Evolutionary conservation across 2,888 invertebrate species (phyloP), one percentile per base, ranked within the genome.

Genomic region (Cataglyphis altisquamis): DNA sequence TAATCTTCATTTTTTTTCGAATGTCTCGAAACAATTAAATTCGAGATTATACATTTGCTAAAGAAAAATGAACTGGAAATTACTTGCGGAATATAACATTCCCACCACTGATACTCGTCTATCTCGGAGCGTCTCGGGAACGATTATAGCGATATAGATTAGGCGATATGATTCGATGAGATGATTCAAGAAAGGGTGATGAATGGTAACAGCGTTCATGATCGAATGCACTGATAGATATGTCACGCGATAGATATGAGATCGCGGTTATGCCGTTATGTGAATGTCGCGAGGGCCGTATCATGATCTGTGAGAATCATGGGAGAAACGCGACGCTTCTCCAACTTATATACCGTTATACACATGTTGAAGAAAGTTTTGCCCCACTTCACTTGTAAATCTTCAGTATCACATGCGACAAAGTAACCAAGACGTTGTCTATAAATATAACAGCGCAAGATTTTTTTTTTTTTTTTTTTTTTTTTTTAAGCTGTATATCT

Each of bases 151-250:
- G 88, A 88, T 45, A 67, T 82, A 89, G 87, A 89, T 86, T 52
- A 82, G 86, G 88, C 90, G 86, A 52, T 8, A 52, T 89, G 85
- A 36, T 36, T 36, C 36, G 36, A 89, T 87, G 90, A 85, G 90
- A 87, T 88, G 88, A 89, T 85, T 86, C 82, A 29, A 75, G 82
- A 86, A 86, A 68, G 86, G 82, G 75, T 84, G 87, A 90, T 91
- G 88, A 92, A 91, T 91, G 91, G 87, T 86, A 89, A 91, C 86
- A 88, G 90, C 89, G 89, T 89, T 87, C 86, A 89, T 92, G 91
- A 90, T 91, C 84, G 91, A 92, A 92, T 92, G 93, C 89, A 87
- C 87, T 90, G 91, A 91, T 91, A 77, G 84, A 80, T 83, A 88
- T 86, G 89, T 89, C 88, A 82, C 86, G 83, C n/a, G n/a, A n/a